Percentiles rank a stretch among this genome's conserved stretches.
These are phyloP conservation scores for Erethizon dorsatum DNA, from an alignment of 2,797 vertebrate genomes.

Conservation along the genomic window DNA sequence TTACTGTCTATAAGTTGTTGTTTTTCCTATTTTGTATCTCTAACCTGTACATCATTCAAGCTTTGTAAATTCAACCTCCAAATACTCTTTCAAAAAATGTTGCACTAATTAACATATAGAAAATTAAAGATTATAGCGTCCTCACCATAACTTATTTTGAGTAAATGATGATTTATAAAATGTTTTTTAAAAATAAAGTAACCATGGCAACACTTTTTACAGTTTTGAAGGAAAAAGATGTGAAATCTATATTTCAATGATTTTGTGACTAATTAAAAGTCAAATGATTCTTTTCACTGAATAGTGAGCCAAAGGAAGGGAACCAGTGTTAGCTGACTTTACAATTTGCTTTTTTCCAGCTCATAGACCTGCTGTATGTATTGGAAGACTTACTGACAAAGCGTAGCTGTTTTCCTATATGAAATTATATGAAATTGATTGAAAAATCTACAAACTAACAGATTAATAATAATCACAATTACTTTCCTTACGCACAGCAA, in stretches of 20 bases:
- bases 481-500: background rate
- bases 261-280: constrained; percentile 53
- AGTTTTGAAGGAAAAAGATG: background rate
- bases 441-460: background rate
- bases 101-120: background rate
- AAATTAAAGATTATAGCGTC: background rate
- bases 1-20: background rate
- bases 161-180: background rate
- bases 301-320: background rate
- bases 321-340: background rate
- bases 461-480: background rate
- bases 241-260: background rate
- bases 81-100: background rate
- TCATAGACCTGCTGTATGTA: background rate
- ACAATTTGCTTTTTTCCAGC: background rate
- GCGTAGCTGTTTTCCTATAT: background rate
- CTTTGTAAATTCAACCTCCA: background rate
- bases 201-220: background rate
- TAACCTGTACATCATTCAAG: background rate
- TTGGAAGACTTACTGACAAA: background rate
- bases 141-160: background rate
- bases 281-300: background rate
- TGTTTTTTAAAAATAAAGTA: background rate
- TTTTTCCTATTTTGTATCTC: background rate
- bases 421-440: background rate